Conservation (phyloP, 2,797 vertebrate genomes). For the Semotilus atromaculatus region DNA sequence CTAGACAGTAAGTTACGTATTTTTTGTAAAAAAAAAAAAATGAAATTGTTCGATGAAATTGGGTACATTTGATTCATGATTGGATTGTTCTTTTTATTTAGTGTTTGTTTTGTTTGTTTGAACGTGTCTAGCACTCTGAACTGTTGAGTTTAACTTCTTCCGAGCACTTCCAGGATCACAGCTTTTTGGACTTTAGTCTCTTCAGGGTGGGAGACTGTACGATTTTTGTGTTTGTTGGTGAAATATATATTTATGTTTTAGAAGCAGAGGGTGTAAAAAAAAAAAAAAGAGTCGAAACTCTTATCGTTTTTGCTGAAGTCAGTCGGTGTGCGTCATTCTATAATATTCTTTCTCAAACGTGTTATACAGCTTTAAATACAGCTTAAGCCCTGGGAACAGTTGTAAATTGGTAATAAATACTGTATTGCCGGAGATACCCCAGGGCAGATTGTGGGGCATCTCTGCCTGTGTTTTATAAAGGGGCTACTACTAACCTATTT, state of each 20-base stretch:
- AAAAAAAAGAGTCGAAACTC: neutral
- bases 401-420: neutral
- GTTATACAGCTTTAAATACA: neutral
- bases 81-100: neutral
- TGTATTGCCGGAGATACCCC: neutral
- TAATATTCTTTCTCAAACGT: neutral
- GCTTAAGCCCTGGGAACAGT: neutral
- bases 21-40: neutral
- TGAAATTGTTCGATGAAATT: neutral
- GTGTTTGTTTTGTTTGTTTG: neutral
- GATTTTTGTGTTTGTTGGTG: neutral
- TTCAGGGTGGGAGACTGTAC: neutral
- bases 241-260: neutral
- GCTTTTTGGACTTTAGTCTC: slow-evolving; percentile 8
- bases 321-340: neutral
- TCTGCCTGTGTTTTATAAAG: neutral
- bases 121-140: neutral
- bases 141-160: slow-evolving; percentile 6
- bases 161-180: neutral
- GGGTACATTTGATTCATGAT: neutral
- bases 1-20: neutral
- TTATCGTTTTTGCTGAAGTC: neutral
- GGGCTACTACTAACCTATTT: slow-evolving; percentile 44
- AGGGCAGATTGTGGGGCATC: neutral
- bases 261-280: neutral